Percentiles rank a stretch among this genome's conserved stretches.
phyloP scores from a whole-genome alignment of 2,113 vertebrate genomes.

The Cebus imitator region DNA sequence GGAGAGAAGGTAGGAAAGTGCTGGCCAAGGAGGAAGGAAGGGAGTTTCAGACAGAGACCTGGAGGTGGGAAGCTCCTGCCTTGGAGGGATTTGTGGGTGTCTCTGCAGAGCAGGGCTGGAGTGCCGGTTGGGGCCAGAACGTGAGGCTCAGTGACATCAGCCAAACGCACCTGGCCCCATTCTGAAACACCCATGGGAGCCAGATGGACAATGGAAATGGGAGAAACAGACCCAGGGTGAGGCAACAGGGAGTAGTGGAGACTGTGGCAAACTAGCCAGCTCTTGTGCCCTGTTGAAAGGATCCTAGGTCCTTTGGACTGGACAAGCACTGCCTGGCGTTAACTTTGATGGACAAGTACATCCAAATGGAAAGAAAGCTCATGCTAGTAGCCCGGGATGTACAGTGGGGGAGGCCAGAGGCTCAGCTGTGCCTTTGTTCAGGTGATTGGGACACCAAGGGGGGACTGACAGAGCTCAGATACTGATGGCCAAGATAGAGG shows the following conservation, averaged over 20 bases:
- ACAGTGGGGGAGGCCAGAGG: accelerated
- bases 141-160: not conserved
- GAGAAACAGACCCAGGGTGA: not conserved
- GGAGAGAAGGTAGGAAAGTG: not conserved
- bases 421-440: not conserved
- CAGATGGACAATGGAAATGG: not conserved
- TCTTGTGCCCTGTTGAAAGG: not conserved
- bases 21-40: not conserved
- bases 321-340: not conserved
- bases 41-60: not conserved
- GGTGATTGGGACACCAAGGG: not conserved
- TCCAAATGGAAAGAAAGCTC: not conserved
- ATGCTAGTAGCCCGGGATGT: accelerated
- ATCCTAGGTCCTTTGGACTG: not conserved
- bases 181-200: not conserved
- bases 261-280: not conserved
- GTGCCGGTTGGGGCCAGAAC: not conserved
- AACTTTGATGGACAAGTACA: not conserved
- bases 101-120: not conserved
- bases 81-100: not conserved
- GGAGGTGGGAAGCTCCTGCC: not conserved
- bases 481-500: not conserved
- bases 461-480: not conserved
- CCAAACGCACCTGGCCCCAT: not conserved
- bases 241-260: not conserved